Base-by-base conservation (phyloP, 2,797 vertebrate genomes). In the Hyperoplus immaculatus region DNA sequence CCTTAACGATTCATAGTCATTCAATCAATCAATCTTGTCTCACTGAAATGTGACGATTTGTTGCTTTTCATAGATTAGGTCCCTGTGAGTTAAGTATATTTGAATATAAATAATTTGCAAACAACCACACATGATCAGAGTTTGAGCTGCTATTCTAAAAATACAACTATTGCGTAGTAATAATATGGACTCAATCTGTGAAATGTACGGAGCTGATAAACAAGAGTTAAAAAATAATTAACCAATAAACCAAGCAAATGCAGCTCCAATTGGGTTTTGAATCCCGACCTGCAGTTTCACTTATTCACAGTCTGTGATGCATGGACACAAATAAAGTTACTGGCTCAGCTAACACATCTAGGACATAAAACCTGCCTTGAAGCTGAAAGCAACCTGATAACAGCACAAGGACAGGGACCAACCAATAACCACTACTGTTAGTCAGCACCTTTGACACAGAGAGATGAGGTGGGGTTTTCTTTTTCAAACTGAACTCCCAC, bases 351-450 rank as follows among this genome's bases (percentile, higher is more conserved):
- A n/a, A 68, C 38, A 6, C 38, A 41, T 29, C 3, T 13, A 39
- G 46, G 4, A 43, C 42, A 36, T 12, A 15, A 68, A 63, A 47
- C 38, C 21, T 49, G 6, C 11, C n/a, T 11, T 56, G 51, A 0
- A 11, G 46, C 8, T 55, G 38, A 38, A 53, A 57, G 49, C 16
- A 74, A 42, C 66, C 43, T 29, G 46, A 49, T n/a, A 16, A 78
- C 15, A 49, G 10, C 56, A 43, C 69, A 68, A 45, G 38, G 45
- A 45, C 51, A 15, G 3, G 39, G 51, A 51, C 1, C 12, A 1
- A 64, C 5, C 14, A n/a, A 6, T n/a, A 13, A 42, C 43, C 7
- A 45, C 60, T 56, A 8, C 7, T 8, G 43, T 47, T 64, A 61
- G 47, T 39, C 39, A 56, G 21, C 39, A 54, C 13, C 16, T 59